phyloP scores from a whole-genome alignment of 2,113 vertebrate species.

The Myotis brandtii region DNA sequence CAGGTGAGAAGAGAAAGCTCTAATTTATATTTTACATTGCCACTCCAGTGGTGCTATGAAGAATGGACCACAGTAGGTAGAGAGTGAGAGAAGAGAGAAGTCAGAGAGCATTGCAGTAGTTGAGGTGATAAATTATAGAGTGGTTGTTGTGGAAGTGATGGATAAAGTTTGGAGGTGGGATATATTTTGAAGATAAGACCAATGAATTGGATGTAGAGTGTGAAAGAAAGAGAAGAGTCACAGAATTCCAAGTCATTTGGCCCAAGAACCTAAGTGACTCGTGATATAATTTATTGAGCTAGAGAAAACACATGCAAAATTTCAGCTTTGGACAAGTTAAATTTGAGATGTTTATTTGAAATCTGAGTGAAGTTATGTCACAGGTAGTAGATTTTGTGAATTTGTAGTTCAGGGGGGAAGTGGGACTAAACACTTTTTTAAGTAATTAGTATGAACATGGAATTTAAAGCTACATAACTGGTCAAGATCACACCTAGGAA shows the following conservation, averaged over 20 bases:
- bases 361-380: not conserved
- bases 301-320: not conserved
- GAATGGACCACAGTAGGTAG: not conserved
- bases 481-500: not conserved
- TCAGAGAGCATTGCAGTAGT: not conserved
- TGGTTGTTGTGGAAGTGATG: not conserved
- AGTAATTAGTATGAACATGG: not conserved
- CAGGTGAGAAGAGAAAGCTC: not conserved
- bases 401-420: not conserved
- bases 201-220: not conserved
- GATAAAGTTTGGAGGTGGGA: not conserved
- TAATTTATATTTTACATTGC: not conserved
- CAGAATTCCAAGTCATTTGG: not conserved
- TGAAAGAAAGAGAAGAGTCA: not conserved
- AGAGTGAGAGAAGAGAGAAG: too few relatives aligned
- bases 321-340: not conserved
- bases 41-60: rapidly evolving
- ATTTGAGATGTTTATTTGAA: not conserved
- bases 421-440: not conserved
- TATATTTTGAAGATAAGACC: not conserved
- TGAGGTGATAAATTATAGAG: not conserved
- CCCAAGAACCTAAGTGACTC: not conserved
- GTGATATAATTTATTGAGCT: not conserved
- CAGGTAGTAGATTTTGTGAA: not conserved
- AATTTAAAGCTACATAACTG: not conserved